Conservation (phyloP, 37 sponge, comb jelly and placozoan genomes). For the Beroe forskalii region DNA sequence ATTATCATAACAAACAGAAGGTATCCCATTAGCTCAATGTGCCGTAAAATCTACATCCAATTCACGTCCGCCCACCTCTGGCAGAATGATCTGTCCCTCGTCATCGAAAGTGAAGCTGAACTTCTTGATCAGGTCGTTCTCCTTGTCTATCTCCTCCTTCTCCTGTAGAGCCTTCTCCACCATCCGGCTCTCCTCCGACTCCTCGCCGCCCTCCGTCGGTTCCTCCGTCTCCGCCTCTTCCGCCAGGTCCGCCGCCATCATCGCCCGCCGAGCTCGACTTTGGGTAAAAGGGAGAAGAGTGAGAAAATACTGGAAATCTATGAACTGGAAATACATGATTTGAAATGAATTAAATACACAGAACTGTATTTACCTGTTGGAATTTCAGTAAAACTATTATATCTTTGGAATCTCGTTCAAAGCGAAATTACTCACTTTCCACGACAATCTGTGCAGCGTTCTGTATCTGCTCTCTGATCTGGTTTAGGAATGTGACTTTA, state of each 20-base stretch:
- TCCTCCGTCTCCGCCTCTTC: conserved; percentile 68
- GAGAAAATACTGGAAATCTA: no score
- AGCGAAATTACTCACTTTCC: conserved; percentile 55
- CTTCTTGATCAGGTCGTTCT: conserved; percentile 57
- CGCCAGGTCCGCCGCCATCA: conserved; percentile 68
- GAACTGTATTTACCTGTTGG: no score
- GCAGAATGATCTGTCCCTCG: conserved; percentile 52
- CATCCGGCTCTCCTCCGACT: conserved; percentile 71
- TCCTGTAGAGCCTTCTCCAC: conserved; percentile 69
- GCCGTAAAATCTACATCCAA: no score
- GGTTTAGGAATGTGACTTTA: conserved; percentile 45
- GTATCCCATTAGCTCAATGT: no score
- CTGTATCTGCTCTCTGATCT: conserved; percentile 63
- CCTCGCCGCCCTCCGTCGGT: conserved; percentile 26
- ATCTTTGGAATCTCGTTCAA: no score
- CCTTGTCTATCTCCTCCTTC: conserved; percentile 66
- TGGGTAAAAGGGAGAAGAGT: not conserved
- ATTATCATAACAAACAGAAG: no score
- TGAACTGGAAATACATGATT: no score
- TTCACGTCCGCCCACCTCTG: conserved; percentile 38
- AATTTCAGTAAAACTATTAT: no score
- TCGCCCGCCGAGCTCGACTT: conserved; percentile 15
- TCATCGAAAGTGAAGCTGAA: conserved; percentile 49
- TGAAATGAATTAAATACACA: no score
- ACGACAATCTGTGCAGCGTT: conserved; percentile 33